phyloP scores from a whole-genome alignment of 2,888 invertebrate species.

The Limnephilus rhombicus region DNA sequence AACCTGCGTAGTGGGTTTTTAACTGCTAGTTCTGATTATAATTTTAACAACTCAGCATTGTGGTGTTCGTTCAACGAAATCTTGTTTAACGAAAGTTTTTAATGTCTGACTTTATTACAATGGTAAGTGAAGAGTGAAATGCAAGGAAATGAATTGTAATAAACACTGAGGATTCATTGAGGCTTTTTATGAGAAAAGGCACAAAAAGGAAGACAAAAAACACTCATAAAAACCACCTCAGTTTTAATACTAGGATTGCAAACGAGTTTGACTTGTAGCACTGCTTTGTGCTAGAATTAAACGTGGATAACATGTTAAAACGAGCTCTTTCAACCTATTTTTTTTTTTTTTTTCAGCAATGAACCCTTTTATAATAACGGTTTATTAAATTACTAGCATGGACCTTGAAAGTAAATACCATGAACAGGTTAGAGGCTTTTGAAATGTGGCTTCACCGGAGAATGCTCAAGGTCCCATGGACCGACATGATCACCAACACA shows the following conservation, averaged over 20 bases:
- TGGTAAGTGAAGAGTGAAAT: neutral
- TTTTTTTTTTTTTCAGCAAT: neutral
- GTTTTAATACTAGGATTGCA: no score
- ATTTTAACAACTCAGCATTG: no score
- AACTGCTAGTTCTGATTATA: no score
- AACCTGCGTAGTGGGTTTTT: no score
- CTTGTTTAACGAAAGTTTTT: neutral
- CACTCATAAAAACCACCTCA: neutral
- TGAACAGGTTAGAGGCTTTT: no score
- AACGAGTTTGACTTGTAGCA: neutral
- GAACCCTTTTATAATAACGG: neutral
- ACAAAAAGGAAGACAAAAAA: neutral
- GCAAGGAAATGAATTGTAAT: neutral
- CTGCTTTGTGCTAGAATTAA: neutral
- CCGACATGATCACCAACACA: no score
- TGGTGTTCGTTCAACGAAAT: no score
- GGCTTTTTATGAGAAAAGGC: neutral
- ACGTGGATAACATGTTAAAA: neutral
- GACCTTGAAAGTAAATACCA: no score
- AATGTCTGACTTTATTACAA: neutral
- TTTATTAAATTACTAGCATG: neutral
- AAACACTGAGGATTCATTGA: neutral
- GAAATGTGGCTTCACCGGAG: no score
- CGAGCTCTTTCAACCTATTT: neutral
- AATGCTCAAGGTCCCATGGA: no score